Base-by-base conservation (phyloP, 2,888 invertebrate species). In the Brachyptera putata region DNA sequence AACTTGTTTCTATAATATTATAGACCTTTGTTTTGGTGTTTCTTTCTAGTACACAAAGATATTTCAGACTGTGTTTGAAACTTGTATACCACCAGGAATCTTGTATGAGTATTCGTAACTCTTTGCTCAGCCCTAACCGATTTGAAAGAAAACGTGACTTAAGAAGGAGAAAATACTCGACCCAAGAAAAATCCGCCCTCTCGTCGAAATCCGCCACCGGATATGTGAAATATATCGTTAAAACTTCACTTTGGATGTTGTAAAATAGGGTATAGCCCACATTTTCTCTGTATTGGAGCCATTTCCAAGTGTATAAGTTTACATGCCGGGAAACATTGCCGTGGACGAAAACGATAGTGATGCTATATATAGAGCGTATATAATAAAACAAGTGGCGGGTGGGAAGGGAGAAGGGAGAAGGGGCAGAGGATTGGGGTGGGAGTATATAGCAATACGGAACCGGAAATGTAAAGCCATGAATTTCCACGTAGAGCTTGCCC, bases 381-480 rank as follows among this genome's bases (percentile, higher is more conserved):
- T 46, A 46, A 46, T 46, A 24, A 46, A 46, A 46, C 46, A 46
- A 46, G 46, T 24, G 22, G 21, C 21, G 46, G 18, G 46, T 21
- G 46, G n/a, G 46, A 22, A 46, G n/a, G n/a, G n/a, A 21, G 24
- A 24, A 24, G 24, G 46, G 46, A n/a, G 46, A 5, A 30, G 5
- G 30, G 30, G 30, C 30, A 5, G 5, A 30, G 30, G 30, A 11
- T 11, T 5, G 30, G 5, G 11, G 30, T 5, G 30, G 30, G 30
- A 11, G 11, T 30, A 11, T 5, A 24, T 14, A n/a, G 46, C 46
- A 46, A 46, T 46, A 46, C 46, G 46, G 46, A 46, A 46, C 46
- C 21, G 46, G 46, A 46, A 46, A 46, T 46, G 46, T 46, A 24
- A 24, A 46, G 46, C 46, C 46, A 46, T 46, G 46, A 41, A 46